phyloP scores from a whole-genome alignment of 2,797 vertebrate genomes.

The Malacoraja senta region DNA sequence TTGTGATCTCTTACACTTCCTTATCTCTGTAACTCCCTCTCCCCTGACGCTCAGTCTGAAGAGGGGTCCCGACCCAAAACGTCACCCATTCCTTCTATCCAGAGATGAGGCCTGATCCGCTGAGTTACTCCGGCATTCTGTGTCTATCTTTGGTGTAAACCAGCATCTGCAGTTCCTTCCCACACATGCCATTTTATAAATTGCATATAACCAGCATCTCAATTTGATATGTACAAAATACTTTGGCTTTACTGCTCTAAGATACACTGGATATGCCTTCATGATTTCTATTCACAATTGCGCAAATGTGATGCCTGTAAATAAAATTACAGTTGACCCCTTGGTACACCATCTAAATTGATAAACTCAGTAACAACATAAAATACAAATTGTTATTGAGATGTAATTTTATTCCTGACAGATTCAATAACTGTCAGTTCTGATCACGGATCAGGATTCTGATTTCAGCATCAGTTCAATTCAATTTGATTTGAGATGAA shows the following conservation, averaged over 20 bases:
- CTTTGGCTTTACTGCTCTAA: background rate
- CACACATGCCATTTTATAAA: no score
- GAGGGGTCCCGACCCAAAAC: no score
- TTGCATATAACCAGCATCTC: no score
- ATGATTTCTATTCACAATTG: background rate
- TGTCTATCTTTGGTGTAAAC: no score
- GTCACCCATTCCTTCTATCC: no score
- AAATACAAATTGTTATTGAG: conserved; percentile 6
- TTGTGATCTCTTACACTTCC: no score
- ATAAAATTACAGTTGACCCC: background rate
- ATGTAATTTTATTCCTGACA: conserved; percentile 11
- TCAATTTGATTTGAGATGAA: conserved; percentile 22
- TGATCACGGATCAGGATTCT: background rate
- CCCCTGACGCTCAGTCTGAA: no score
- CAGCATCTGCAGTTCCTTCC: no score
- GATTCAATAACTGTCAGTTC: conserved; percentile 16
- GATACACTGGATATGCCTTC: background rate
- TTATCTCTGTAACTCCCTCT: no score
- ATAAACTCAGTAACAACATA: conserved; percentile 13
- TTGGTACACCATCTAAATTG: background rate
- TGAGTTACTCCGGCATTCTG: no score
- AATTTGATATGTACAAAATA: background rate
- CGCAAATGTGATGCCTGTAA: background rate
- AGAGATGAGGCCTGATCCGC: no score
- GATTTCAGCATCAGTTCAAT: background rate